A percentile compares a stretch with the other conserved stretches of the same genome.
Evolutionary conservation across 2,797 vertebrate species (phyloP).

Genomic region (Phrynocephalus forsythii): DNA sequence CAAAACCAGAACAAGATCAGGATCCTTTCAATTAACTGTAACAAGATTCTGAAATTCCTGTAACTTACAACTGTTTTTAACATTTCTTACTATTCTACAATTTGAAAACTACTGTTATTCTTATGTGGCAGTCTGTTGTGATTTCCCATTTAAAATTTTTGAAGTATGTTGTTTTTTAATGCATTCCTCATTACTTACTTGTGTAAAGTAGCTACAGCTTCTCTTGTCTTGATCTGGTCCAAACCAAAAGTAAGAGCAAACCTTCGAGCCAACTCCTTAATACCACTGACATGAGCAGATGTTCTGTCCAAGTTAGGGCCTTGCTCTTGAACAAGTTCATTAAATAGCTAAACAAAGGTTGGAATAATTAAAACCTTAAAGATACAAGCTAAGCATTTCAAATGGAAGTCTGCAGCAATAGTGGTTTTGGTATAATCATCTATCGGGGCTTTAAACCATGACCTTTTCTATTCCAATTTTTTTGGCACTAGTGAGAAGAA

Average conservation of each 20-base stretch:
- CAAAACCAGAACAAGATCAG: background rate
- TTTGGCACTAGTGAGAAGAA: background rate
- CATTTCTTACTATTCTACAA: background rate
- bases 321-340: slow-evolving; percentile 97
- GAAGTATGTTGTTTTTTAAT: background rate
- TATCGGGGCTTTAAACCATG: background rate
- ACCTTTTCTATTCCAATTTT: background rate
- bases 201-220: slow-evolving; percentile 97
- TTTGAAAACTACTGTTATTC: background rate
- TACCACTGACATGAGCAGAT: slow-evolving; percentile 96
- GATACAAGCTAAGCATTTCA: slow-evolving; percentile 19
- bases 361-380: slow-evolving; percentile 29
- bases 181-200: slow-evolving; percentile 87
- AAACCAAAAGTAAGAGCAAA: slow-evolving; percentile 98
- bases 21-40: background rate
- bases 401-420: background rate
- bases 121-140: background rate
- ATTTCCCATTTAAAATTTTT: background rate
- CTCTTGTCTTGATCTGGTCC: slow-evolving; percentile 98
- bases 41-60: background rate
- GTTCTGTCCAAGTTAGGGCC: slow-evolving; percentile 97
- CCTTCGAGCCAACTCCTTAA: slow-evolving; percentile 96
- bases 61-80: background rate
- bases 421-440: background rate
- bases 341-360: slow-evolving; percentile 87